Evolutionary conservation across 1,140 invertebrate genomes (phyloP), one percentile per base, ranked within the genome.

Genomic region (Andrena cerasifolii): DNA sequence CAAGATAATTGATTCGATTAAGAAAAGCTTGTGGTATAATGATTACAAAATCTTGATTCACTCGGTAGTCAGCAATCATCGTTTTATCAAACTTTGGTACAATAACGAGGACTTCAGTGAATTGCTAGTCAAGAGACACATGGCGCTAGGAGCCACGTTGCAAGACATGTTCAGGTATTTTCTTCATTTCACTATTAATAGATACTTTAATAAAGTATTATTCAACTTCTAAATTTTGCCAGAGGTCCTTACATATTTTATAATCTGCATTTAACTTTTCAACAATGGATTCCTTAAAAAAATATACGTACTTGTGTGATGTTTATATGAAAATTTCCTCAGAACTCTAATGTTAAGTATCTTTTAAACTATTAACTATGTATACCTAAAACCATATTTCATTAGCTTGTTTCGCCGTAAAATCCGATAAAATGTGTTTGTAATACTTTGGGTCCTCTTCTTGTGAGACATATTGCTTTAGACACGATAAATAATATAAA

Each of bases 1-100:
- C 12, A 82, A 90, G 6, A 85, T 91, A n/a, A 71, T 95, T 33
- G 82, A 93, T 26, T 90, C 91, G 65, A 91, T 95, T 18, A 92
- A 90, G 61, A 90, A 89, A 58, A 84, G 89, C 7, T 79, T 95
- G 1, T 90, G 93, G 58, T 94, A 94, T 73, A 88, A 90, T 14
- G 93, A 94, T 71, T 92, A 93, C 80, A 86, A 91, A 45, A 91
- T 88, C 31, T 84, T 87, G 5, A 66, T 93, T 24, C 90, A 93
- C 45, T 88, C 88, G 43, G 85, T 91, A 63, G 86, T 83, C 36
- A 70, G 79, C 18, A 75, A 80, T 53, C 70, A 63, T 33, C 75
- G 65, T 53, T 63, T 90, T 5, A 82, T 92, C 18, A 86, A 87
- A 59, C 51, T 92, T 0, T 80, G 59, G 45, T 87, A 80, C 21